Conservation (phyloP, 2,888 invertebrate genomes). For the Mylabris sibirica region DNA sequence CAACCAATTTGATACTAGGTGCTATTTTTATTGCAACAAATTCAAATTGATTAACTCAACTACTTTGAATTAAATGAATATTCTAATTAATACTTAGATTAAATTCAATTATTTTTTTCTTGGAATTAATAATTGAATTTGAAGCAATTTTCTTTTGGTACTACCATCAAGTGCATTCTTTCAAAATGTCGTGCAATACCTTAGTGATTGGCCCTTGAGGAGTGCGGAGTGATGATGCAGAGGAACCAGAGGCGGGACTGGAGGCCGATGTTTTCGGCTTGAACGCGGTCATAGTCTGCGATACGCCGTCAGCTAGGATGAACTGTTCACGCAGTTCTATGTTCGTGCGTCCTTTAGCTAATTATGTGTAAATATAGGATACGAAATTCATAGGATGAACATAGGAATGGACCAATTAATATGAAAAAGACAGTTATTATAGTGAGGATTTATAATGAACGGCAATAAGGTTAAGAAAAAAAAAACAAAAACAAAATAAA, state of each 20-base stretch:
- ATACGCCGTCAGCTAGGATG: slow-evolving; percentile 97
- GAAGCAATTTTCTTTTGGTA: neutral
- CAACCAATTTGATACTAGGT: neutral
- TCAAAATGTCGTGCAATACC: slow-evolving; percentile 66
- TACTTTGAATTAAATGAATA: too few relatives aligned
- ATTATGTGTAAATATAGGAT: slow-evolving; percentile 24
- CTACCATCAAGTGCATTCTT: slow-evolving; percentile 5
- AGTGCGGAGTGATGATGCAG: slow-evolving; percentile 67
- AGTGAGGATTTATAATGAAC: slow-evolving; percentile 22
- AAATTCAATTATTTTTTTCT: neutral
- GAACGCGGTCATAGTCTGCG: slow-evolving; percentile 99
- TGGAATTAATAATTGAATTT: neutral
- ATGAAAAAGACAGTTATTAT: slow-evolving; percentile 16
- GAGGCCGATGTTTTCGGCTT: slow-evolving; percentile 91
- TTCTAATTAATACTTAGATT: too few relatives aligned
- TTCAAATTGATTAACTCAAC: neutral
- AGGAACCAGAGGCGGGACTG: slow-evolving; percentile 67
- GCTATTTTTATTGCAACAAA: neutral
- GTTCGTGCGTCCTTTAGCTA: slow-evolving; percentile 99
- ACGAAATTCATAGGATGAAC: slow-evolving; percentile 13
- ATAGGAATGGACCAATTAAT: slow-evolving; percentile 2
- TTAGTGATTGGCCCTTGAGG: slow-evolving; percentile 94
- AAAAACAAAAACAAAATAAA: slow-evolving; percentile 49
- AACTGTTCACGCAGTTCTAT: slow-evolving; percentile 99
- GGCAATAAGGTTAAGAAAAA: slow-evolving; percentile 27